Base-by-base conservation (phyloP, 2,113 vertebrate species). In the Chionis minor region DNA sequence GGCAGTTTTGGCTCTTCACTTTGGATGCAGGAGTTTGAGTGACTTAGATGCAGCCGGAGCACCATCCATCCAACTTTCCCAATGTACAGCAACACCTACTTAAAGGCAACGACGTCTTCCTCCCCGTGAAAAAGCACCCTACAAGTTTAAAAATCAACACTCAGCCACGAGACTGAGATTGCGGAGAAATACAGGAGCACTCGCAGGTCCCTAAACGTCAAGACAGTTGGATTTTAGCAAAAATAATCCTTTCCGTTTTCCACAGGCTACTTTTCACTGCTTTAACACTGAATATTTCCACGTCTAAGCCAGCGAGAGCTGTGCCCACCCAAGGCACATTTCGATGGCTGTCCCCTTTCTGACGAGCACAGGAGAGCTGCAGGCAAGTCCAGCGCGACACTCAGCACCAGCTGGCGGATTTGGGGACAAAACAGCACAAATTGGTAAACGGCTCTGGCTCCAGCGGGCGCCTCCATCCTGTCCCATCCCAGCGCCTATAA, bases 401-500 rank as follows among this genome's bases (percentile, higher is more conserved):
- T 27, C 81, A 22, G 2, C 30, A 19, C 65, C 56, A 87, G 54
- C 35, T 7, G 28, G 45, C 0, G 0, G 59, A 55, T 87, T 0
- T 77, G 73, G 71, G 47, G 86, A 92, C 75, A 86, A 81, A 91
- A 17, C 93, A 86, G 73, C 86, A 83, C 5, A 30, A 72, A 96
- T 4, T 1, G 11, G 62, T 44, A 90, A 93, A 81, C 32, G 4
- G 27, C 90, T 91, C 84, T 38, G 88, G 81, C 92, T 96, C 94
- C 94, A 62, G 55, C 8, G 10, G 8, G 45, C 40, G 62, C 86
- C 30, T 54, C 52, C 67, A 7, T 23, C 20, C 63, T 12, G 28
- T 32, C 90, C 94, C 62, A 65, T 70, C 94, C 90, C 78, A 38
- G 19, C 2, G 38, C 74, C 97, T 84, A 98, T 99, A 99, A 99